phyloP scores from a whole-genome alignment of 2,888 invertebrate species.

The Exocentrus adspersus region DNA sequence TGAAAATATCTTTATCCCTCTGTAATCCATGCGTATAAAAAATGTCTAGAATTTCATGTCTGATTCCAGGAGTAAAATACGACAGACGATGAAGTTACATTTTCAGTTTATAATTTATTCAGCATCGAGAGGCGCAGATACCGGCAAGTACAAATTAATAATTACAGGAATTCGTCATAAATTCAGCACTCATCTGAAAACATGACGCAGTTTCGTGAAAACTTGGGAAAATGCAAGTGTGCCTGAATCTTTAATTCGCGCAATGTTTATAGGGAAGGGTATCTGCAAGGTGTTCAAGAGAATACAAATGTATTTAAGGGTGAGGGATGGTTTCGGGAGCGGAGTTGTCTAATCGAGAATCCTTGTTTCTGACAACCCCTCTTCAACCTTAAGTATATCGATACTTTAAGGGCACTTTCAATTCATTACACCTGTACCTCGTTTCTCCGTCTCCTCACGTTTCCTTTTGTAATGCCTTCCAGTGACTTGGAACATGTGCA shows the following conservation, averaged over 20 bases:
- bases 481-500: conserved; percentile 8
- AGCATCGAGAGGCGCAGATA: background rate
- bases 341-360: conserved; percentile 60
- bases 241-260: conserved; percentile 51
- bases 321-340: conserved; percentile 43
- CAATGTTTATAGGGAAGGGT: conserved; percentile 48
- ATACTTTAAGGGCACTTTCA: conserved; percentile 55
- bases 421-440: conserved; percentile 53
- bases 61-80: background rate
- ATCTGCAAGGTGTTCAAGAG: conserved; percentile 44
- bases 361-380: conserved; percentile 59
- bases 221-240: conserved; percentile 50
- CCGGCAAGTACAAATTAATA: conserved; percentile 21
- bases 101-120: background rate
- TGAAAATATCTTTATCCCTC: no score
- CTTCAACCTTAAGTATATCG: conserved; percentile 56
- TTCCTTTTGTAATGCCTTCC: conserved; percentile 18
- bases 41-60: no score
- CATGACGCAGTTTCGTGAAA: conserved; percentile 42
- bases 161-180: conserved; percentile 33
- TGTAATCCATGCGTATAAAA: no score
- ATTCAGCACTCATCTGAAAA: conserved; percentile 36
- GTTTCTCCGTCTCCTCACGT: conserved; percentile 23
- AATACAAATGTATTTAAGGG: conserved; percentile 51
- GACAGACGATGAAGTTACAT: background rate